phyloP scores from a whole-genome alignment of 1,140 invertebrate species.

The Rhyzopertha dominica region DNA sequence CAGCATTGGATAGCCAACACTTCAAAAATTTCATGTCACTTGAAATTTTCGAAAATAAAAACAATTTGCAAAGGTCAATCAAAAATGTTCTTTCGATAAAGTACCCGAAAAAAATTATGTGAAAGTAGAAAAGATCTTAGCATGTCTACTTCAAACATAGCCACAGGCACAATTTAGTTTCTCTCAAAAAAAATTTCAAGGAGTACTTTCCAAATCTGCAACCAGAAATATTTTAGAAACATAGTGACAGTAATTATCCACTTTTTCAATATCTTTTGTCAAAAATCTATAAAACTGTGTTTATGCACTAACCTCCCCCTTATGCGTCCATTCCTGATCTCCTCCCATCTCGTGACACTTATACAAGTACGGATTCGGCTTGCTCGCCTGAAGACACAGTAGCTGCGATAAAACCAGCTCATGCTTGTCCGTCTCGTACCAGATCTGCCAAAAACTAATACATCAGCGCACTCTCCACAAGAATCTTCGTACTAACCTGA shows the following conservation, averaged over 20 bases:
- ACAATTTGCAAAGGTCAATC: no score
- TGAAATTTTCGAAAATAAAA: no score
- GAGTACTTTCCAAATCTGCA: not conserved
- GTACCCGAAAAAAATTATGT: no score
- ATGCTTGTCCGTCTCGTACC: slow-evolving; percentile 79
- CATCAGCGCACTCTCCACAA: slow-evolving; percentile 2
- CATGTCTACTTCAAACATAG: no score
- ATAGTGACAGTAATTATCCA: not conserved
- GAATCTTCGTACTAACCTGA: slow-evolving; percentile 65
- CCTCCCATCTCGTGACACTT: slow-evolving; percentile 92
- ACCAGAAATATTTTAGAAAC: no score
- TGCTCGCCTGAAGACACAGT: slow-evolving; percentile 76
- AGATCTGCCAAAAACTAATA: slow-evolving; percentile 55
- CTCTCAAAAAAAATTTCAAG: slow-evolving; percentile 6
- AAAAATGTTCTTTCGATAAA: no score
- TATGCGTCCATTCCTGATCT: slow-evolving; percentile 83
- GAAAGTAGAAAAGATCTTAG: no score
- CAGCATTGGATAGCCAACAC: no score
- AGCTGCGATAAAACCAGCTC: slow-evolving; percentile 82
- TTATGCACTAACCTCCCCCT: slow-evolving; percentile 58
- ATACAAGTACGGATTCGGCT: slow-evolving; percentile 61
- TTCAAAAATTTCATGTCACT: no score
- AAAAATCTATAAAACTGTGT: slow-evolving; percentile 11
- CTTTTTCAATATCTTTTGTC: not conserved
- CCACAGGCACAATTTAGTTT: no score